Evolutionary conservation across 2,888 invertebrate genomes (phyloP), one percentile per base, ranked within the genome.

Genomic region (Sarcophaga caerulescens): DNA sequence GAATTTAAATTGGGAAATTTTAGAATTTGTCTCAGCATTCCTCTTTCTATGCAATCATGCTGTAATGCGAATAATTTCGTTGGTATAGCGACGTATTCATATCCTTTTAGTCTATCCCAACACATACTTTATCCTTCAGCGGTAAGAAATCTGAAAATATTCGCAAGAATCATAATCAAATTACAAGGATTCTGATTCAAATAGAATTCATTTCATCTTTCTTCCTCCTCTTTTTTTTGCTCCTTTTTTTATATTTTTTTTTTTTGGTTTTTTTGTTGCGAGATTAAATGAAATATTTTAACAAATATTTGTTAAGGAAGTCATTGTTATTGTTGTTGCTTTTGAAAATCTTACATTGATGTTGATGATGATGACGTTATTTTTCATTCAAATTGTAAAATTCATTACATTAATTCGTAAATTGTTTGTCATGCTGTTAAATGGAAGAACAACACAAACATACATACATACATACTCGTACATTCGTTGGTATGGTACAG

Each of bases 341-440:
- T 25, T 19, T 35, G 35, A 35, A 10, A 35, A 35, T 17, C n/a
- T 25, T 11, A 47, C 3, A 4, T 70, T 69, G 47, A 23, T 57
- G 69, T 52, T 52, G 12, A 5, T 52, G 12, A 17, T 52, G 17
- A 52, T 47, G 69, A 70, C 23, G 69, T 70, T 70, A 8, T 52
- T 52, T 52, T 52, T 17, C 10, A 52, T 70, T 66, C 69, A 52
- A 52, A 70, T 70, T 70, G 69, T 70, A 70, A n/a, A n/a, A 52
- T 57, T 57, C 10, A 70, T 62, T 73, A 62, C 60, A 44, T 70
- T 73, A 73, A 60, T 73, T 73, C 59, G 44, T 62, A 62, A 73
- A 73, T 35, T 60, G 60, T 60, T 73, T 73, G 60, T 60, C 73
- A 60, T 73, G 44, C 60, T 73, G 73, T 44, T 19, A 73, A 63